phyloP scores from a whole-genome alignment of 23 tunicate genomes.

The Corella eumyota region DNA sequence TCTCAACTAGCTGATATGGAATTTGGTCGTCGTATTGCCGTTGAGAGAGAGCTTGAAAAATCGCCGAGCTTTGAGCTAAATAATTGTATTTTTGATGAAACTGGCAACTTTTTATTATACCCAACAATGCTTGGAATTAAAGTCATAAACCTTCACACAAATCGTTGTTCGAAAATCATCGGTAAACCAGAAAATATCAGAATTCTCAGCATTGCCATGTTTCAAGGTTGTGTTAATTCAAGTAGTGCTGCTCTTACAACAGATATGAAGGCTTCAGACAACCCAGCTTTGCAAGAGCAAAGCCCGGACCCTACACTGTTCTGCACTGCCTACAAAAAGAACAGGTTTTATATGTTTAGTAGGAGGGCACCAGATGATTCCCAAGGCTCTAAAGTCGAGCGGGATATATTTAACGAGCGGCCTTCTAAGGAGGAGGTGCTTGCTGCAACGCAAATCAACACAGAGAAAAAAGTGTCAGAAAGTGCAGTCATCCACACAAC shows the following conservation, averaged over 20 bases:
- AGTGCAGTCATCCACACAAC: constrained; percentile 78
- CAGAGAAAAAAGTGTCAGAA: constrained; percentile 68
- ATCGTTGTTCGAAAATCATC: constrained; percentile 61
- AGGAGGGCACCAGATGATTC: constrained; percentile 56
- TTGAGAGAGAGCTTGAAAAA: constrained; percentile 83
- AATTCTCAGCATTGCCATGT: constrained; percentile 59
- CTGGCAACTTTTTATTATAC: constrained; percentile 74
- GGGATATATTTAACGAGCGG: constrained; percentile 95
- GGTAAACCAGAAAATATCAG: constrained; percentile 82
- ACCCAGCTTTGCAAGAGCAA: constrained; percentile 66
- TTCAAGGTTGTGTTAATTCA: constrained; percentile 40
- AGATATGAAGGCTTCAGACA: constrained; percentile 91
- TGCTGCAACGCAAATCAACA: constrained; percentile 80
- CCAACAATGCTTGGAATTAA: constrained; percentile 90
- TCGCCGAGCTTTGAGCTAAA: constrained; percentile 17
- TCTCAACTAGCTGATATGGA: constrained; percentile 95
- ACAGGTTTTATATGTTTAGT: constrained; percentile 74
- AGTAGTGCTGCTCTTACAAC: constrained; percentile 56
- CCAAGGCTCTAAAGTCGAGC: constrained; percentile 25
- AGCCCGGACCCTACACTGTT: constrained; percentile 69
- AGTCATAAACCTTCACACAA: constrained; percentile 75
- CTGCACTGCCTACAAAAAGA: constrained; percentile 85
- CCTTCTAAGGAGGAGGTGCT: constrained; percentile 93
- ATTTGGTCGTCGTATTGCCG: constrained; percentile 90
- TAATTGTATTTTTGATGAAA: constrained; percentile 83